These are phyloP conservation scores for Lordiphosa mommai DNA, from an alignment of 1,140 invertebrate genomes.

Conservation along the genomic window DNA sequence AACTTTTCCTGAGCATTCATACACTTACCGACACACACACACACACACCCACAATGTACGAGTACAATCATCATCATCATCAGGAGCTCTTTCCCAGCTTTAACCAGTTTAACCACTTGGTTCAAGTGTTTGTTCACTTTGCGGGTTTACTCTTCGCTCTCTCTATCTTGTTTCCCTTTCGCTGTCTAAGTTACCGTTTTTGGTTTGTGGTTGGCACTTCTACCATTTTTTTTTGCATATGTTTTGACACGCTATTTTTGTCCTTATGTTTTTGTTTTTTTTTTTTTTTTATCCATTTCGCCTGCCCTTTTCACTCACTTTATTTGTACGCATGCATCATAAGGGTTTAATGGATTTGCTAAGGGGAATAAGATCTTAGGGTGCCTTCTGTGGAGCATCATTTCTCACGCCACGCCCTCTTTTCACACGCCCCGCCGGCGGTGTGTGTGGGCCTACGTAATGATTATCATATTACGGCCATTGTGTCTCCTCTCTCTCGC, in stretches of 20 bases:
- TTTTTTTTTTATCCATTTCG: constrained; percentile 10
- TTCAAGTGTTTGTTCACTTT: constrained; percentile 74
- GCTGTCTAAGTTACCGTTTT: constrained; percentile 42
- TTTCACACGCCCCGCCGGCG: constrained; percentile 41
- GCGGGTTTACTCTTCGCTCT: constrained; percentile 40
- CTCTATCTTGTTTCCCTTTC: constrained; percentile 15
- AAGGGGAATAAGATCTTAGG: constrained; percentile 28
- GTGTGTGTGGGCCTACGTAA: constrained; percentile 43
- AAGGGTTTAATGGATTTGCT: constrained; percentile 75
- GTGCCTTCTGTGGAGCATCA: constrained; percentile 33
- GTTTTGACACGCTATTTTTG: constrained; percentile 54
- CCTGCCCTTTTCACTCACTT: constrained; percentile 55
- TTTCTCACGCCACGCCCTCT: constrained; percentile 34
- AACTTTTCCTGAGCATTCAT: constrained; percentile 40
- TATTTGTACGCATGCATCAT: constrained; percentile 73
- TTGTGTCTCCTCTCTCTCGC: constrained; percentile 20
- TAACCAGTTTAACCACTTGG: constrained; percentile 65
- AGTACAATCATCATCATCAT: not conserved
- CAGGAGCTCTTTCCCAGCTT: constrained; percentile 22
- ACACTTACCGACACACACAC: constrained; percentile 29
- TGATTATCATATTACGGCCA: constrained; percentile 75
- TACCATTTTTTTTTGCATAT: constrained; percentile 49
- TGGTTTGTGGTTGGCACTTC: constrained; percentile 27
- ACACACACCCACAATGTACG: constrained; percentile 1
- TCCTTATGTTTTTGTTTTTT: constrained; percentile 43